Conservation (phyloP, 92 coral and sea anemone species). For the Epizoanthus ramosus region DNA sequence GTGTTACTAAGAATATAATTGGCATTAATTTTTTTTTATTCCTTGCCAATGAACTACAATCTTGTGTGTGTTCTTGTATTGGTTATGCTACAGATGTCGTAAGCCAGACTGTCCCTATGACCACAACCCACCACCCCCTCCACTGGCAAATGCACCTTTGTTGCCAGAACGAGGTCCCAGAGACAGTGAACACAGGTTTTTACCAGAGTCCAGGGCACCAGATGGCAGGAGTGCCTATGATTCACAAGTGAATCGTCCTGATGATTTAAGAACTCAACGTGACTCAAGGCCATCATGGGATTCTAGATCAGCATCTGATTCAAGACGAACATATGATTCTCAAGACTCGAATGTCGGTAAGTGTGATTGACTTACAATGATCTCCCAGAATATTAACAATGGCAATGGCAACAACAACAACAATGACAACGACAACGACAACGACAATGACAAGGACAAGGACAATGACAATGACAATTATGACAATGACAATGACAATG, state of each 20-base stretch:
- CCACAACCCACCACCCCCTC: constrained; percentile 53
- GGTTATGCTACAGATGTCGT: constrained; percentile 57
- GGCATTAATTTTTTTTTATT: no score
- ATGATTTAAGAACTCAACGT: neutral
- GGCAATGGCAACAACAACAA: no score
- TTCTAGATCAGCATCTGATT: neutral
- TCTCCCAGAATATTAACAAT: neutral
- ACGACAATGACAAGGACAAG: no score
- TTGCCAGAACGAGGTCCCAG: constrained; percentile 1
- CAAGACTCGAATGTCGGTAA: neutral
- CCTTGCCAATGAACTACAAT: no score
- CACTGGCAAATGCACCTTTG: neutral
- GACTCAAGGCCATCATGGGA: neutral
- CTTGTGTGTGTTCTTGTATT: neutral
- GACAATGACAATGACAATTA: no score
- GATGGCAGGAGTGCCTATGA: no score
- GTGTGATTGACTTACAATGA: neutral
- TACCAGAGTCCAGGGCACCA: constrained; percentile 13
- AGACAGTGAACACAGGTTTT: constrained; percentile 1
- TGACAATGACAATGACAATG: no score
- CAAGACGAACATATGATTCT: constrained; percentile 2
- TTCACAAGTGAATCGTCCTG: no score
- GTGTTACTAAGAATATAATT: no score
- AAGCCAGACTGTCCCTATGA: constrained; percentile 65
- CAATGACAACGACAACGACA: no score